Base-by-base conservation (phyloP, 1,140 invertebrate species). In the Drosophila ercepeae region DNA sequence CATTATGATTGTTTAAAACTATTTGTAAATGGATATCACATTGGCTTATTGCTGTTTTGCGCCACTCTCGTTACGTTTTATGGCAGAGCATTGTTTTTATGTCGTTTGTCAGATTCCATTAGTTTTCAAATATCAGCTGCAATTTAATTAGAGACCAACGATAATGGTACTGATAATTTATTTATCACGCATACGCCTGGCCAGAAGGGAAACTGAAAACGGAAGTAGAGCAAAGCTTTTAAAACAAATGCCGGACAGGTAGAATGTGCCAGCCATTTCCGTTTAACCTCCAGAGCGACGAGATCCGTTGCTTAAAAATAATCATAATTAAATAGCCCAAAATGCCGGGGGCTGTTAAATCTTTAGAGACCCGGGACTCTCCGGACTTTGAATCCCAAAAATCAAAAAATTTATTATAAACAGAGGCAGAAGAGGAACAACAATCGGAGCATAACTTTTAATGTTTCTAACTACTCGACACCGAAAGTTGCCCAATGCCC, bases 401-500 rank as follows among this genome's bases (percentile, higher is more conserved):
- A 63, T 67, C 55, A 57, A 32, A 79, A 42, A 78, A 78, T 83
- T 6, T 39, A 14, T 14, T 39, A 75, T 79, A 59, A 67, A 41
- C 29, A 36, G 32, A 36, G 49, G 23, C 44, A 45, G 32, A 36
- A 29, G 25, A 11, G 55, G 59, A 63, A 63, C 60, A 63, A 63
- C 55, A 42, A 55, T 39, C 45, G 52, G 25, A 44, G 44, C 34
- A 69, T 59, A 82, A 83, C 64, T 83, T 83, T 83, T 75, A 84
- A 84, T 83, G 79, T 75, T 84, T 78, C 79, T 75, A 83, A 71
- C 79, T 78, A 67, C 69, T 78, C 67, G 49, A 59, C 65, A 59
- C 39, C 46, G 53, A 61, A 83, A 82, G 78, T 77, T 75, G 59
- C 52, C 64, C 48, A 55, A 42, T 50, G 32, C 23, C 42, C 67